These are phyloP conservation scores for Orthosia gothica DNA, from an alignment of 2,888 invertebrate species.

Conservation along the genomic window DNA sequence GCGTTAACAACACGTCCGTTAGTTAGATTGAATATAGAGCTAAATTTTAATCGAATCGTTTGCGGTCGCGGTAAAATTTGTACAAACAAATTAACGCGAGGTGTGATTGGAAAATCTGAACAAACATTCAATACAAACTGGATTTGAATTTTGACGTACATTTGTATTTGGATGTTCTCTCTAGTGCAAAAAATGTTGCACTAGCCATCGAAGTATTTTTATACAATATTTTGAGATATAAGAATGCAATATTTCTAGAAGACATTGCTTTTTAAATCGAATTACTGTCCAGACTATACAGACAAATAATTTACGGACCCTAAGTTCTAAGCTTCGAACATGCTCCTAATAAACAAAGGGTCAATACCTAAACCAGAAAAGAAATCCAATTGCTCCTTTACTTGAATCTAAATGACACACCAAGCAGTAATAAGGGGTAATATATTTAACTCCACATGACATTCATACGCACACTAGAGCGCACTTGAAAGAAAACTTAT, in stretches of 20 bases:
- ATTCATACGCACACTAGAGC: constrained; percentile 22
- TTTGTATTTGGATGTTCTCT: constrained; percentile 43
- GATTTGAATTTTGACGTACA: constrained; percentile 77
- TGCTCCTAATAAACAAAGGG: not conserved
- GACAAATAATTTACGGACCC: too few species aligned
- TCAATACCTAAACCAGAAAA: not conserved
- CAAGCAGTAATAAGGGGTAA: constrained; percentile 35
- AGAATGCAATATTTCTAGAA: too few species aligned
- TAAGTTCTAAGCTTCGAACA: not conserved
- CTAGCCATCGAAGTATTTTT: constrained; percentile 10
- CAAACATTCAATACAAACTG: constrained; percentile 81
- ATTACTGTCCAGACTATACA: too few species aligned
- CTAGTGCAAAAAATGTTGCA: constrained; percentile 47
- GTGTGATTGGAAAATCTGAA: constrained; percentile 87
- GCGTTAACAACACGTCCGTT: constrained; percentile 69
- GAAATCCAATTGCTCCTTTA: not conserved
- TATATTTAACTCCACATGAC: constrained; percentile 50
- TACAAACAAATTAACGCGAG: constrained; percentile 87
- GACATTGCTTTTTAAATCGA: too few species aligned
- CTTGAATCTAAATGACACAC: constrained; percentile 4
- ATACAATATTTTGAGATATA: not conserved
- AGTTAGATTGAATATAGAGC: constrained; percentile 77
- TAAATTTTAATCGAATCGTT: constrained; percentile 85
- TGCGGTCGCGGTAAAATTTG: constrained; percentile 82
- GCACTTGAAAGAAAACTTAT: constrained; percentile 51